A percentile compares a stretch with the other conserved stretches of the same genome.
phyloP scores from a whole-genome alignment of 2,888 invertebrate species.

The Phaonia tiefii region DNA sequence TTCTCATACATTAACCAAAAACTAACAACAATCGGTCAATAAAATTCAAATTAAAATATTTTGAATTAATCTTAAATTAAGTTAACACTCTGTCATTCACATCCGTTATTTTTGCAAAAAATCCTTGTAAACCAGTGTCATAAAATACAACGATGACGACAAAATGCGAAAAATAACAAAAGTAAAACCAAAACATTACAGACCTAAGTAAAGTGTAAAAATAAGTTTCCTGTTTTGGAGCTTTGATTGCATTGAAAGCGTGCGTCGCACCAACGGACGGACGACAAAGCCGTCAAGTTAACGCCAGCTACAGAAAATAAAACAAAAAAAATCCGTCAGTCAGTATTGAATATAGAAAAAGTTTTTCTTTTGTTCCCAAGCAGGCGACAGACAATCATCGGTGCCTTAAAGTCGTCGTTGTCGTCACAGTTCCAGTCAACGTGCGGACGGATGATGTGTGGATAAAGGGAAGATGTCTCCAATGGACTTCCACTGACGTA shows the following conservation, averaged over 20 bases:
- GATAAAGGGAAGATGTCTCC: slow-evolving; percentile 44
- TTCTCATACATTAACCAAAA: too few relatives aligned
- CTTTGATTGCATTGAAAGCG: slow-evolving; percentile 52
- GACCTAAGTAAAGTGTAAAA: not conserved
- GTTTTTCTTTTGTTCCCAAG: slow-evolving; percentile 39
- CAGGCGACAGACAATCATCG: slow-evolving; percentile 52
- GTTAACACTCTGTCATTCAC: too few relatives aligned
- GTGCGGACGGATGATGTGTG: slow-evolving; percentile 19
- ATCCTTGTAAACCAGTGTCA: not conserved
- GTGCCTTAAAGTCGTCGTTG: slow-evolving; percentile 62
- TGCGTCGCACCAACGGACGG: not conserved
- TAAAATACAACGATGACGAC: not conserved
- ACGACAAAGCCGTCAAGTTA: slow-evolving; percentile 29
- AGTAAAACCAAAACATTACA: not conserved
- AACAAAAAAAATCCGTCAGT: slow-evolving; percentile 21
- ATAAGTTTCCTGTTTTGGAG: slow-evolving; percentile 66
- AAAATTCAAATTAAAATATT: too few relatives aligned
- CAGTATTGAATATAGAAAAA: slow-evolving; percentile 24
- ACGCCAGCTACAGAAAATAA: slow-evolving; percentile 16
- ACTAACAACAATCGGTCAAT: too few relatives aligned
- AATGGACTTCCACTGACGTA: slow-evolving; percentile 61
- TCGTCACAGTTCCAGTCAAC: slow-evolving; percentile 15
- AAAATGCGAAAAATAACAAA: slow-evolving; percentile 14
- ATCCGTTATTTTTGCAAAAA: too few relatives aligned
- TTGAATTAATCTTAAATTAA: too few relatives aligned